Conservation (phyloP, 1,140 invertebrate species). For the Pygmarrhopalites habei region DNA sequence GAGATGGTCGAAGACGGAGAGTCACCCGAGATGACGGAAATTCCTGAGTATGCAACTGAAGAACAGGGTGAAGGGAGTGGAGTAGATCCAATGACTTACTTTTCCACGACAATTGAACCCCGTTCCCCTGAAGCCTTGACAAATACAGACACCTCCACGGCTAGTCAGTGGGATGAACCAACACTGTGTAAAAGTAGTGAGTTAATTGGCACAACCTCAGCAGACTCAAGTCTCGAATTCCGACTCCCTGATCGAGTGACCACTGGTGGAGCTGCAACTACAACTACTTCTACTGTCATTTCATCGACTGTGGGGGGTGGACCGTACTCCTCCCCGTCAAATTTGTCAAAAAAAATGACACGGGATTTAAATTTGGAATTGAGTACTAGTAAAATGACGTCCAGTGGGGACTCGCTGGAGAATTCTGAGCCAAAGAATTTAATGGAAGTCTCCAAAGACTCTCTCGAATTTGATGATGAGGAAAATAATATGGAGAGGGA, state of each 20-base stretch:
- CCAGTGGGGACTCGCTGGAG: conserved; percentile 45
- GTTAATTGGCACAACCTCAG: conserved; percentile 22
- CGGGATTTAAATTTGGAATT: too few species aligned
- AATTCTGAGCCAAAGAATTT: conserved; percentile 27
- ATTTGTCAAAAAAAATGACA: too few species aligned
- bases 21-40: conserved; percentile 25
- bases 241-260: background rate
- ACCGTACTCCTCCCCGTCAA: too few species aligned
- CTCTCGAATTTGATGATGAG: conserved; percentile 41
- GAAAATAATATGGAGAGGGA: conserved; percentile 39
- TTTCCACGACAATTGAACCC: conserved; percentile 33
- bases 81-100: conserved; percentile 24
- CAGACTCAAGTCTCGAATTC: conserved; percentile 33
- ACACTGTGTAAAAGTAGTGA: conserved; percentile 18
- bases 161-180: conserved; percentile 17
- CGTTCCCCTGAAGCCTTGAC: conserved; percentile 16
- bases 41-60: conserved; percentile 26
- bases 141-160: conserved; percentile 16
- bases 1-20: conserved; percentile 53
- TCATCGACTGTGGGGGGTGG: too few species aligned
- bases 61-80: background rate
- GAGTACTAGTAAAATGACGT: conserved; percentile 41
- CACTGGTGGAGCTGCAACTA: background rate
- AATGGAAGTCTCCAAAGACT: conserved; percentile 36
- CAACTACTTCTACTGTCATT: too few species aligned